A percentile compares a stretch with the other conserved stretches of the same genome.
These are phyloP conservation scores for Alloscopus bannaensis DNA, from an alignment of 2,888 invertebrate species.

Conservation along the genomic window DNA sequence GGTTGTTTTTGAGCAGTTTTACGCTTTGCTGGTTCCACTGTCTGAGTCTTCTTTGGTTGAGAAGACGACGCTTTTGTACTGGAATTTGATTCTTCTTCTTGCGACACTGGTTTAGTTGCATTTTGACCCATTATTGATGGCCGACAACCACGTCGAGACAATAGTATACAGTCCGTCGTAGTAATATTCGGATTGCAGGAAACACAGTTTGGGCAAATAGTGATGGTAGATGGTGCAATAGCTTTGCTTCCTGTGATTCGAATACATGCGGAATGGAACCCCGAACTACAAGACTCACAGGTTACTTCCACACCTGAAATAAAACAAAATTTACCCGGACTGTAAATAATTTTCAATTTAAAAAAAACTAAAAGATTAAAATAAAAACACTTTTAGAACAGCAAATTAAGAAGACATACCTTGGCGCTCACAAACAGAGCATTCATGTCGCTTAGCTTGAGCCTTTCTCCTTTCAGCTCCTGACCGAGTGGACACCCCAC, in stretches of 20 bases:
- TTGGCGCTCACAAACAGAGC: conserved; percentile 44
- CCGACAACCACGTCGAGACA: conserved; percentile 34
- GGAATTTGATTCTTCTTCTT: neutral
- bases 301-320: conserved; percentile 59
- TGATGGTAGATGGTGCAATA: conserved; percentile 34
- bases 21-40: no score
- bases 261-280: conserved; percentile 69
- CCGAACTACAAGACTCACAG: conserved; percentile 63
- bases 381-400: neutral
- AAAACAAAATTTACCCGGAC: no score
- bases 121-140: conserved; percentile 51
- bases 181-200: conserved; percentile 37
- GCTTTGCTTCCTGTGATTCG: conserved; percentile 69
- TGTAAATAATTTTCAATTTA: conserved; percentile 16
- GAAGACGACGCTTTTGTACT: neutral
- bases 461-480: conserved; percentile 35
- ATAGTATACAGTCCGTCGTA: conserved; percentile 45
- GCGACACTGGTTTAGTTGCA: neutral
- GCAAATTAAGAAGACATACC: conserved; percentile 24
- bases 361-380: neutral
- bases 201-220: conserved; percentile 69
- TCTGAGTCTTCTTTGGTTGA: conserved; percentile 2
- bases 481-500: conserved; percentile 33
- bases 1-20: conserved; percentile 20
- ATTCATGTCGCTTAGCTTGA: conserved; percentile 40